Percentiles rank a stretch among this genome's conserved stretches.
phyloP scores from a whole-genome alignment of 2,113 vertebrate species.

The Alethe castanea region DNA sequence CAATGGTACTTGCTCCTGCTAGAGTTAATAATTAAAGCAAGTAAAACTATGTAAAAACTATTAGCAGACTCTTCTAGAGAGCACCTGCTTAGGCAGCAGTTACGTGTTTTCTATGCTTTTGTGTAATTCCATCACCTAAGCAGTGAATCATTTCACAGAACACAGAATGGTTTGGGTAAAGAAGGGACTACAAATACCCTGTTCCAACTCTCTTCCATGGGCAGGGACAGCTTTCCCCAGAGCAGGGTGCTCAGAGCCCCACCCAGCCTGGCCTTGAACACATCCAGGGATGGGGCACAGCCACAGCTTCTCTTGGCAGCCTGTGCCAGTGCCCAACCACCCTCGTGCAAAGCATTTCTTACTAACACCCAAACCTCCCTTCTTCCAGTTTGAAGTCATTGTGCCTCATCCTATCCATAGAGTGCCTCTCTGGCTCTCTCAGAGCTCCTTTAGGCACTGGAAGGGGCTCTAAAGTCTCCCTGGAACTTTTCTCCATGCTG shows the following conservation, averaged over 20 bases:
- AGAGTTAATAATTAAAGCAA: background rate
- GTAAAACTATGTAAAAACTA: background rate
- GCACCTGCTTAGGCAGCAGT: background rate
- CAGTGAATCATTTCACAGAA: background rate
- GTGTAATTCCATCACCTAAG: background rate
- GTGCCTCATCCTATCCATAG: background rate
- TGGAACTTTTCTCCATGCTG: background rate
- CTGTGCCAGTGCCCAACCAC: background rate
- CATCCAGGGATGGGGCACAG: background rate
- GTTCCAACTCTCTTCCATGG: background rate
- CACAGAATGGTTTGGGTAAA: background rate
- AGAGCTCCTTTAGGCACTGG: background rate
- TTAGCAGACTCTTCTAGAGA: background rate
- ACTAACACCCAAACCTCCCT: background rate
- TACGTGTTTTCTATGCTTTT: background rate
- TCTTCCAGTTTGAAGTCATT: background rate
- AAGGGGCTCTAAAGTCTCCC: background rate
- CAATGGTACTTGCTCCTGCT: background rate
- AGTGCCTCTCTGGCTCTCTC: background rate
- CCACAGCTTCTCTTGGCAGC: background rate
- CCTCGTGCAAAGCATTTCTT: background rate
- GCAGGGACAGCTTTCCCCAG: background rate
- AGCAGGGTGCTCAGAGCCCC: background rate
- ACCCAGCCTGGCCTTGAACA: too few species aligned
- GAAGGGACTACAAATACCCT: background rate